Conservation (phyloP, 2,888 invertebrate species). For the Temnothorax ravouxi region DNA sequence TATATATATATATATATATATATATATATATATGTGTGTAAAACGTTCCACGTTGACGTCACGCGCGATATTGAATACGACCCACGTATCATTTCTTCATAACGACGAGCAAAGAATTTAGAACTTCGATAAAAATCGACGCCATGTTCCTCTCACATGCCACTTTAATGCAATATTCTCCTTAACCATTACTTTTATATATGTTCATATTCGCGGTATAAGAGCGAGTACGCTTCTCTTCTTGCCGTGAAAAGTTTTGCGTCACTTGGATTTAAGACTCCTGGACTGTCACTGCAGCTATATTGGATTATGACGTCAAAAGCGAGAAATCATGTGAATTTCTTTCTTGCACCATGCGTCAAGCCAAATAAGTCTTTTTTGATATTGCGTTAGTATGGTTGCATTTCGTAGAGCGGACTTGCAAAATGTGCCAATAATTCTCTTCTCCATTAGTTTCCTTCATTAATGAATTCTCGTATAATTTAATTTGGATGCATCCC, state of each 20-base stretch:
- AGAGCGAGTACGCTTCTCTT: conserved; percentile 21
- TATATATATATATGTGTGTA: not conserved
- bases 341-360: conserved; percentile 5
- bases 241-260: conserved; percentile 30
- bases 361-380: conserved; percentile 7
- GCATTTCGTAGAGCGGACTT: not conserved
- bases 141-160: not conserved
- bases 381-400: not conserved
- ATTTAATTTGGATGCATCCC: conserved; percentile 13
- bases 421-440: conserved; percentile 15
- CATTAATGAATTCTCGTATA: conserved; percentile 26
- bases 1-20: no score
- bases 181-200: conserved; percentile 27
- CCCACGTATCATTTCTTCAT: conserved; percentile 20
- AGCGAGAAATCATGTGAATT: conserved; percentile 27
- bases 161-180: conserved; percentile 32
- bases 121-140: conserved; percentile 20
- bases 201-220: conserved; percentile 29
- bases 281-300: conserved; percentile 28
- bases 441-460: conserved; percentile 14
- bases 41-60: not conserved
- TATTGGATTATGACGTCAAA: conserved; percentile 41
- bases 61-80: conserved; percentile 20
- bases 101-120: conserved; percentile 24
- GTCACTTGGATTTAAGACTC: conserved; percentile 35